Base-by-base conservation (phyloP, 1,140 invertebrate genomes). In the Panagrolaimus sp. region DNA sequence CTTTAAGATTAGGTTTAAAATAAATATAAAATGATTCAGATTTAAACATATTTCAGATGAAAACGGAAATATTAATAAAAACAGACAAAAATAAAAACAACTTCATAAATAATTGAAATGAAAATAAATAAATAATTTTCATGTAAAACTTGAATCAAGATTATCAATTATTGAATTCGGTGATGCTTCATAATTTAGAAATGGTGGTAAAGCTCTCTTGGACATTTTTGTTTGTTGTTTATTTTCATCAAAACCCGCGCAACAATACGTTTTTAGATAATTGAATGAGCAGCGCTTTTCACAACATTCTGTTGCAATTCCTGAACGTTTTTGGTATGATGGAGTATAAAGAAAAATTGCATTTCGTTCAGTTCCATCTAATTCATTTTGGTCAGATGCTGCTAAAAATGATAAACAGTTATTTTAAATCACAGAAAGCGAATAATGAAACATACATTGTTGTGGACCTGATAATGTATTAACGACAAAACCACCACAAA, bases 221-320 rank as follows among this genome's bases (percentile, higher is more conserved):
- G 31, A 38, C 31, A 7, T 38, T 38, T 38, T 38, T 38, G 31
- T 38, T 20, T 14, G 20, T 25, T 13, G 11, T 57, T 57, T 38
- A 7, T 7, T 38, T 38, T 38, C 31, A 38, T 38, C 31, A 38
- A 38, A 38, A 38, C 31, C 31, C 31, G 31, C 27, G 47, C 67
- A 69, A 38, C 68, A 69, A 44, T 65, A 69, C 0, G 68, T 65
- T 43, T 53, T 64, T n/a, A 69, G 44, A 25, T 69, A 69, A 5
- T 14, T n/a, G 13, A 69, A 23, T 31, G 62, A 65, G 48, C 68
- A 69, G 11, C 62, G 44, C 46, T 69, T 69, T 43, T 65, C 46
- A 65, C 68, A 69, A 42, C 68, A 69, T 43, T 69, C 62, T 8
- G 68, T 69, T 9, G 68, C 68, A n/a, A 69, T 65, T 38, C 68